Base-by-base conservation (phyloP, 2,113 vertebrate species). In the Mesitornis unicolor region DNA sequence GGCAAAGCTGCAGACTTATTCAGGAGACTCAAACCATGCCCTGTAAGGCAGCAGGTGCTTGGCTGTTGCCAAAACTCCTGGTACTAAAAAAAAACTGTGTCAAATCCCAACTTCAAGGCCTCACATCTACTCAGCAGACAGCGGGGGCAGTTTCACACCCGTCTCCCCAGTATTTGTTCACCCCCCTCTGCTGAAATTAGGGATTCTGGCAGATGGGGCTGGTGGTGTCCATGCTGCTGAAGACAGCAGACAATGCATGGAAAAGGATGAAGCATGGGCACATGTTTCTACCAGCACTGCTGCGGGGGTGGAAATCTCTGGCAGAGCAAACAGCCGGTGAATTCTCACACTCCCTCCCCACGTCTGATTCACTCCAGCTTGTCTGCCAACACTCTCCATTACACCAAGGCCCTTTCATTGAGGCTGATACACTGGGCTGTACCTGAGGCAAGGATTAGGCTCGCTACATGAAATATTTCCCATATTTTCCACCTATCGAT, bases 221-320 rank as follows among this genome's bases (percentile, higher is more conserved):
- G 9, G 45, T 3, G 8, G 28, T 59, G 56, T 61, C 4, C 0
- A n/a, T 0, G 1, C 45, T 64, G 82, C 63, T 43, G 48, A 48
- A 83, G 71, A 12, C 19, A 25, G 53, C 48, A 76, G 47, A 38
- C 4, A 36, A 82, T 77, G 75, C 67, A 35, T 4, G 2, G 88
- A 80, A 38, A 57, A 43, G 68, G 79, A 69, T 87, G 86, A 86
- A 95, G 84, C 84, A 56, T 7, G 7, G 86, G 84, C 89, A 76
- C 87, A 16, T 56, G 81, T 76, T 75, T 57, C 77, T 40, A 76
- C 56, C 91, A 79, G 89, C 61, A 22, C 65, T 75, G 84, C 61
- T 91, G 91, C 81, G 96, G 94, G 96, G 95, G 90, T 81, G 91
- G 96, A 84, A 95, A 86, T 89, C 92, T 96, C 83, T 25, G 6